phyloP scores from a whole-genome alignment of 2,113 vertebrate genomes.

The Monopterus albus region DNA sequence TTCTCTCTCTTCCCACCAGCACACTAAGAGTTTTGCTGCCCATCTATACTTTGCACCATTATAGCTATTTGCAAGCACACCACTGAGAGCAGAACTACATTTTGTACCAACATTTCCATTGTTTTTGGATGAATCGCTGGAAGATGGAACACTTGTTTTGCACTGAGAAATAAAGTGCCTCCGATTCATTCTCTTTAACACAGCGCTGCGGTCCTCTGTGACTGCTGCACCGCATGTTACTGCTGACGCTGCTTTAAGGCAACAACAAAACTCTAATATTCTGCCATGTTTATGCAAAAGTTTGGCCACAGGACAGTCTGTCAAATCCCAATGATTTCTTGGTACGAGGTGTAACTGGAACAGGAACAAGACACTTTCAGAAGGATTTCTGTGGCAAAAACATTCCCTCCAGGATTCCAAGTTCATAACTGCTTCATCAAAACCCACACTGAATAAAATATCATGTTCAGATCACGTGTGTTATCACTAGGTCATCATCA shows the following conservation, averaged over 20 bases:
- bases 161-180: conserved; percentile 17
- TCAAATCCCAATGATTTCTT: neutral
- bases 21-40: neutral
- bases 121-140: conserved; percentile 15
- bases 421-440: conserved; percentile 28
- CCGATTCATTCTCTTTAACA: conserved; percentile 13
- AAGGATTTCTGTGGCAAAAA: conserved; percentile 9
- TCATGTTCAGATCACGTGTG: conserved; percentile 11
- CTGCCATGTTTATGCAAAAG: neutral
- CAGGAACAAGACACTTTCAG: neutral
- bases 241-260: conserved; percentile 11
- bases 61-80: conserved; percentile 1
- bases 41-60: neutral
- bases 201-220: conserved; percentile 9
- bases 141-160: conserved; percentile 21
- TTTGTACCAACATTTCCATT: conserved; percentile 10
- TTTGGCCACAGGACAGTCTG: conserved; percentile 3
- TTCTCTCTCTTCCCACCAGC: conserved; percentile 12
- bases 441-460: conserved; percentile 38
- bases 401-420: conserved; percentile 2
- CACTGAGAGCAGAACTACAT: conserved; percentile 20
- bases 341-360: neutral
- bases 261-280: neutral
- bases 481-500: conserved; percentile 45
- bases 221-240: neutral